A percentile compares a stretch with the other conserved stretches of the same genome.
Conservation (phyloP, 2,797 vertebrate genomes). For the Sebastes elongatus region DNA sequence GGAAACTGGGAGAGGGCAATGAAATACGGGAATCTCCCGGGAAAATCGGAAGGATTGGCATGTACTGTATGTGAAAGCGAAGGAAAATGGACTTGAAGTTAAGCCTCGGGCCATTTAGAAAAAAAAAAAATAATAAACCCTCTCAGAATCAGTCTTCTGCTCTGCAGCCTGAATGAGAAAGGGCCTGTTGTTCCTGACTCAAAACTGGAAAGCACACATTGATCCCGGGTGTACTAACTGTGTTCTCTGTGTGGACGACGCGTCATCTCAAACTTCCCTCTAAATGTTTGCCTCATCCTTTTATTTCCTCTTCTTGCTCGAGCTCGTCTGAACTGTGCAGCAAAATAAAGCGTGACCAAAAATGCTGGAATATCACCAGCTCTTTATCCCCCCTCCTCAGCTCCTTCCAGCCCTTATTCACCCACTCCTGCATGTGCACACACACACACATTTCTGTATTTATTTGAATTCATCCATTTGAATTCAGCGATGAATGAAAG, state of each 20-base stretch:
- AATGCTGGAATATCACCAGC: slow-evolving; percentile 41
- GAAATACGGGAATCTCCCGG: rapidly evolving
- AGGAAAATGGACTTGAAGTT: background rate
- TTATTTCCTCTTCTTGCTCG: slow-evolving; percentile 7
- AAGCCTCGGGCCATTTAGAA: background rate
- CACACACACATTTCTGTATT: slow-evolving; percentile 23
- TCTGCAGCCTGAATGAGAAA: background rate
- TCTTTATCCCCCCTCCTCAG: background rate
- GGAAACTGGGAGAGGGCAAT: too few species aligned
- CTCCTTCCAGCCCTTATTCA: background rate
- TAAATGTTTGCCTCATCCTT: background rate
- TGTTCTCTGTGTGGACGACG: background rate
- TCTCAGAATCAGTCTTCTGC: background rate
- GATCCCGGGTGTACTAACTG: background rate
- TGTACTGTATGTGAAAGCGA: too few species aligned
- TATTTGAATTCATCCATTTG: slow-evolving; percentile 62
- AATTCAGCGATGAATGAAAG: slow-evolving; percentile 57
- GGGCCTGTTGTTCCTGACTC: slow-evolving; percentile 17
- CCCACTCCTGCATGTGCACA: background rate
- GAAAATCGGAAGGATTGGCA: too few species aligned
- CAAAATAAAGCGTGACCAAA: slow-evolving; percentile 35
- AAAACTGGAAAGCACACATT: background rate
- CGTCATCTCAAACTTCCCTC: slow-evolving; percentile 14
- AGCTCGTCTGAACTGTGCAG: slow-evolving; percentile 8
- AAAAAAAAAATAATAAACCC: too few species aligned